phyloP scores from a whole-genome alignment of 1,140 invertebrate species.

The Eumeta japonica region DNA sequence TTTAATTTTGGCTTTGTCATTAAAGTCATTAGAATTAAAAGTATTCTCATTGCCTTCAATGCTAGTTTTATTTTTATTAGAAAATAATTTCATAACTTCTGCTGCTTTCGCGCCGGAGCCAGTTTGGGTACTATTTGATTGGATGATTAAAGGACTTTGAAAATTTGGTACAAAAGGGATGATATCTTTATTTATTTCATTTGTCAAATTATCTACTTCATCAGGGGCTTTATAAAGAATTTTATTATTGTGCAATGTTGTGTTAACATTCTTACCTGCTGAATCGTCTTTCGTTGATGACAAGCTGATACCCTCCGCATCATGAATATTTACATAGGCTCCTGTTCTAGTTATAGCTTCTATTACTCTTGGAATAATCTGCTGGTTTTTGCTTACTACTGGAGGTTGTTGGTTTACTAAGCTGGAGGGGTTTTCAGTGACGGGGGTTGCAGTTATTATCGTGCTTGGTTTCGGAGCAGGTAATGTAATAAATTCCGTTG shows the following conservation, averaged over 20 bases:
- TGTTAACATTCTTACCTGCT: conserved; percentile 61
- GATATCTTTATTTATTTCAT: conserved; percentile 24
- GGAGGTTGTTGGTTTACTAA: conserved; percentile 11
- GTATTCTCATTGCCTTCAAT: neutral
- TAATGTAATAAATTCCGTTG: conserved; percentile 63
- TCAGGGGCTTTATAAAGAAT: no score
- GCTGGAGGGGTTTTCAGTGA: conserved; percentile 34
- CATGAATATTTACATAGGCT: conserved; percentile 71
- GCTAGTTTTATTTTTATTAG: conserved; percentile 20
- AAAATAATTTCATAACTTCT: conserved; percentile 53
- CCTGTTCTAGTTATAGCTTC: conserved; percentile 58
- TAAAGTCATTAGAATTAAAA: conserved; percentile 9
- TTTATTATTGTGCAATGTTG: no score
- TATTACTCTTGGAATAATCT: conserved; percentile 38
- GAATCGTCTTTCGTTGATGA: conserved; percentile 59
- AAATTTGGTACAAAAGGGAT: conserved; percentile 49
- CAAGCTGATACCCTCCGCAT: conserved; percentile 64
- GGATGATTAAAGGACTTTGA: conserved; percentile 39
- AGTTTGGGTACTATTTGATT: neutral
- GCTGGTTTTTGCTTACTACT: conserved; percentile 18
- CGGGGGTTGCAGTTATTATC: conserved; percentile 57
- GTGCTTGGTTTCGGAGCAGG: conserved; percentile 61
- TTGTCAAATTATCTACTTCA: no score
- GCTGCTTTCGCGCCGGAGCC: conserved; percentile 38
- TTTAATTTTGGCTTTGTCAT: conserved; percentile 61